Conservation (phyloP, 2,888 invertebrate genomes). For the Agriopis marginaria region DNA sequence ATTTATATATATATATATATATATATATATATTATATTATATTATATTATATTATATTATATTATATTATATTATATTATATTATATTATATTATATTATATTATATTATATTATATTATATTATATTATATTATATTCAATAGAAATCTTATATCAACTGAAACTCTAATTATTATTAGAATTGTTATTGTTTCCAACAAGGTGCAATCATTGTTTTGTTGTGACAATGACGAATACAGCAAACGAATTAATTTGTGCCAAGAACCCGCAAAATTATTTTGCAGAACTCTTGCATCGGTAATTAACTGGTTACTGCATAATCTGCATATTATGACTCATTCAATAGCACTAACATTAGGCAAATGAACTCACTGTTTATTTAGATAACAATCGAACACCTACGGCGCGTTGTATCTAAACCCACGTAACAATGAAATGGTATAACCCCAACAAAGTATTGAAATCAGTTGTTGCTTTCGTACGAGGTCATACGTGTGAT, state of each 20-base stretch:
- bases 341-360: neutral
- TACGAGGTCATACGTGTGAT: neutral
- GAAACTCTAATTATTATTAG: slow-evolving; percentile 2
- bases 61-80: too few species aligned
- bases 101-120: too few species aligned
- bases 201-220: slow-evolving; percentile 6
- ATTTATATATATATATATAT: too few species aligned
- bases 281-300: neutral
- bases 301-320: neutral
- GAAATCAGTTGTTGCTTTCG: neutral
- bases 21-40: too few species aligned
- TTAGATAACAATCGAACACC: slow-evolving; percentile 2
- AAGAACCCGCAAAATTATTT: neutral
- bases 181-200: slow-evolving; percentile 11
- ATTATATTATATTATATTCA: too few species aligned
- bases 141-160: neutral
- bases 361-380: neutral
- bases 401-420: neutral
- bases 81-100: too few species aligned
- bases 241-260: neutral
- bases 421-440: neutral
- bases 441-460: neutral
- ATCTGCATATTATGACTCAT: neutral
- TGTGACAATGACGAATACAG: neutral
- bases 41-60: too few species aligned